Evolutionary conservation across 2,797 vertebrate species (phyloP).

Genomic region (Onychomys leucogaster): DNA sequence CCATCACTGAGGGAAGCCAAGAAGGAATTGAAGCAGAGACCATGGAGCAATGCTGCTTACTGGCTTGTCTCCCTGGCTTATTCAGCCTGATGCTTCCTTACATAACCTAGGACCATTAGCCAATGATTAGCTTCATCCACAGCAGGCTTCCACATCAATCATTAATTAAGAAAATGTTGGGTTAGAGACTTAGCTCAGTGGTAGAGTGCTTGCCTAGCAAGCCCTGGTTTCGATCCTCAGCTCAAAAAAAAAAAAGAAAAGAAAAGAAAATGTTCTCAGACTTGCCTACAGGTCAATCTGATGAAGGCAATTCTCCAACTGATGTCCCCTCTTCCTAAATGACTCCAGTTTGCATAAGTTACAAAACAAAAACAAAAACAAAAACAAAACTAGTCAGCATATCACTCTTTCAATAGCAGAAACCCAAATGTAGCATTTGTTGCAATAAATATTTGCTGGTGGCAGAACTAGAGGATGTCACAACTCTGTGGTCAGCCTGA

Average conservation of each 20-base stretch:
- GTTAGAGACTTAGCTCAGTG: too few species aligned
- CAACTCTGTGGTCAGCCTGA: background rate
- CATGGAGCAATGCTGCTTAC: background rate
- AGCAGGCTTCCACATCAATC: background rate
- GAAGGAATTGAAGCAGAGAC: background rate
- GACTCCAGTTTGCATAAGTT: background rate
- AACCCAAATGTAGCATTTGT: background rate
- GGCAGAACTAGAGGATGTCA: background rate
- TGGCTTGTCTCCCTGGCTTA: background rate
- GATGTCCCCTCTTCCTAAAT: background rate
- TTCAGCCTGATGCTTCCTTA: background rate
- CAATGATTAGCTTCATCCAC: background rate
- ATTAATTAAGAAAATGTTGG: background rate
- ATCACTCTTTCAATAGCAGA: background rate
- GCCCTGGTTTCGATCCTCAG: too few species aligned
- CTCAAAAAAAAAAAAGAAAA: too few species aligned
- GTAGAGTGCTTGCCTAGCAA: too few species aligned
- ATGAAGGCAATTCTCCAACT: background rate
- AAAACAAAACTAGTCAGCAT: background rate
- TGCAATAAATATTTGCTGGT: background rate
- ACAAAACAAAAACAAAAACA: too few species aligned
- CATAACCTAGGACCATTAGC: background rate
- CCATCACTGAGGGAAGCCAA: background rate
- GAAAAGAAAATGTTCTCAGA: background rate
- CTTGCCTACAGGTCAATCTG: background rate